Base-by-base conservation (phyloP, 2,113 vertebrate genomes). In the Spilogale gracilis region DNA sequence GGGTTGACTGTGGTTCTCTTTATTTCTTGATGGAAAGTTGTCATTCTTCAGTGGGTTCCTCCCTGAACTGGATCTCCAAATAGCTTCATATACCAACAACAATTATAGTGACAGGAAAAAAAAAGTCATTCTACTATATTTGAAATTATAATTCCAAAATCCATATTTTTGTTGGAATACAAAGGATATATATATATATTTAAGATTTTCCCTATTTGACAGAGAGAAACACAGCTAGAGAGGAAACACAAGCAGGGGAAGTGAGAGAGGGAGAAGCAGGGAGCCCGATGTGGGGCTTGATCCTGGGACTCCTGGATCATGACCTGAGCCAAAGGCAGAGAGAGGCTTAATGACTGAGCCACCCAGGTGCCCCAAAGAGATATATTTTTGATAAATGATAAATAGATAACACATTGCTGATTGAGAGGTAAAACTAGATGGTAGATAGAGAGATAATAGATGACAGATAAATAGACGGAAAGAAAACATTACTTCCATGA, bases 51-150 rank as follows among this genome's bases (percentile, higher is more conserved):
- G 17, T 38, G 67, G 5, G 21, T 74, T 71, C 20, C 18, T 97
- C 61, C 86, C 95, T 96, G 97, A 96, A 94, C 45, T 87, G 71
- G 78, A 50, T 95, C 95, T 92, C 95, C 92, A 76, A 71, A 92
- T 71, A 80, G 67, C 98, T 98, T 97, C 93, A 92, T 71, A 92
- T n/a, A 32, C 13, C 60, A 95, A 82, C 58, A 94, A 56, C 63
- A 95, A 91, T 16, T 92, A 89, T 2, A 79, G 32, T 65, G 58
- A 95, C 52, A 91, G 50, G 9, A 45, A 45, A 74, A 87, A 52
- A 78, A 78, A 91, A 25, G 60, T 98, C 78, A 96, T 67, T 93
- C 32, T 65, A 18, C 18, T 91, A 9, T 52, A 78, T 73, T 95
- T 94, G 12, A 93, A 93, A 79, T 20, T 79, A 74, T 96, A 96